Base-by-base conservation (phyloP, 2,888 invertebrate species). In the Mellilla xanthometata region DNA sequence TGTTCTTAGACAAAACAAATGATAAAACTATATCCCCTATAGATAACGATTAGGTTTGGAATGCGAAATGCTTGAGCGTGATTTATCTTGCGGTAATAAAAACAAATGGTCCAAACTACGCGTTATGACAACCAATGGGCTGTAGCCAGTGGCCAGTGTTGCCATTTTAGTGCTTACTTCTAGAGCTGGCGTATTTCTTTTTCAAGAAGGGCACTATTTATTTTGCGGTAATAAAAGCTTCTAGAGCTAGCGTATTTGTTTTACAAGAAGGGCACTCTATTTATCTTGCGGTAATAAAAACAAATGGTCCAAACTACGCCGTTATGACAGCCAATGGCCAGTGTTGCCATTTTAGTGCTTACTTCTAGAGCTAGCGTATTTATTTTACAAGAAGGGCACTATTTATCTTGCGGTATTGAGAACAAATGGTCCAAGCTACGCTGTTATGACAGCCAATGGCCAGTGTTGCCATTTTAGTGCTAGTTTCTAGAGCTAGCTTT, bases 41-140 rank as follows among this genome's bases (percentile, higher is more conserved):
- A 12, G 30, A 42, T 26, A 30, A 27, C 9, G 15, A 27, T 13
- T 15, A 36, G 13, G 10, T 8, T 19, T 12, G 44, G 44, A 44
- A 49, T 44, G 49, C 36, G 13, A 13, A 7, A 35, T 12, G 15
- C 12, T 41, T 24, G 27, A 19, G 10, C 1, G 28, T 28, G 30
- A 45, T 45, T 45, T 45, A 50, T 42, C 35, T 11, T 10, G 7
- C 8, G 23, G 31, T 33, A 43, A 40, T 40, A 43, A 50, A 49
- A 46, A 42, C 33, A 50, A 50, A 50, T 39, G 39, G 34, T 22
- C 11, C 10, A 2, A 8, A n/a, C 12, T 28, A 30, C 32, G 9
- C 19, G n/a, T 40, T 36, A 34, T 31, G 40, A 27, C 40, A 15
- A 31, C 10, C 12, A n/a, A 22, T 3, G 19, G 8, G 11, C 24